Evolutionary conservation across 2,888 invertebrate genomes (phyloP).

Genomic region (Colostygia pectinataria): DNA sequence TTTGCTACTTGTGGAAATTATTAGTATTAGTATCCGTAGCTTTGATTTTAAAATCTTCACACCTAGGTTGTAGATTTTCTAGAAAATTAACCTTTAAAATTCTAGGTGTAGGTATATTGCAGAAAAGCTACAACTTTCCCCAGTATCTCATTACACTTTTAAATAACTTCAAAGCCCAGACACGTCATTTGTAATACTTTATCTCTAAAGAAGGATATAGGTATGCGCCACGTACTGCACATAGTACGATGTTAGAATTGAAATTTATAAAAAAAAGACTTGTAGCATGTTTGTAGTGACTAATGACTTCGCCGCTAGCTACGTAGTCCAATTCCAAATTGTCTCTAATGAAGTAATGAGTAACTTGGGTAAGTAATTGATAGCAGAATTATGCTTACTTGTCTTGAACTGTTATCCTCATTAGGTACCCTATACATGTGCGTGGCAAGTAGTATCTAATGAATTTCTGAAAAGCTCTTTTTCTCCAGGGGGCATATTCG

Average conservation of each 20-base stretch:
- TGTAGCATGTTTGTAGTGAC: slow-evolving; percentile 6
- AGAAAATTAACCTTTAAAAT: no score
- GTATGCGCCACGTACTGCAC: slow-evolving; percentile 21
- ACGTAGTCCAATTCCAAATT: slow-evolving; percentile 17
- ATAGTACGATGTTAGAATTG: slow-evolving; percentile 17
- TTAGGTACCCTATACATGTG: slow-evolving; percentile 2
- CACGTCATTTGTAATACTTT: slow-evolving; percentile 11
- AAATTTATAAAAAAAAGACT: slow-evolving; percentile 19
- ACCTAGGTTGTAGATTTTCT: no score
- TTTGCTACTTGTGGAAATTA: no score
- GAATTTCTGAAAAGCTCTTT: not conserved
- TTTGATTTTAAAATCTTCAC: no score
- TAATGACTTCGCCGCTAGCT: slow-evolving; percentile 14
- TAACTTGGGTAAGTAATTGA: slow-evolving; percentile 2
- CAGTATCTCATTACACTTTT: slow-evolving; percentile 1
- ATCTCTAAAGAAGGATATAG: slow-evolving; percentile 22
- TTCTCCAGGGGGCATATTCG: no score
- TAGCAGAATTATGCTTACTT: slow-evolving; percentile 5
- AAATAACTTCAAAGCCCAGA: slow-evolving; percentile 2
- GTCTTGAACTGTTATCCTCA: slow-evolving; percentile 8
- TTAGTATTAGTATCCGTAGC: no score
- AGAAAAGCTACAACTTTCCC: not conserved
- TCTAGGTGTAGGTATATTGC: no score
- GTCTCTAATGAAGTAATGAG: slow-evolving; percentile 1
- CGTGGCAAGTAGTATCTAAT: not conserved